Evolutionary conservation across 2,888 invertebrate genomes (phyloP), one percentile per base, ranked within the genome.

Genomic region (Drosophila paracracens): DNA sequence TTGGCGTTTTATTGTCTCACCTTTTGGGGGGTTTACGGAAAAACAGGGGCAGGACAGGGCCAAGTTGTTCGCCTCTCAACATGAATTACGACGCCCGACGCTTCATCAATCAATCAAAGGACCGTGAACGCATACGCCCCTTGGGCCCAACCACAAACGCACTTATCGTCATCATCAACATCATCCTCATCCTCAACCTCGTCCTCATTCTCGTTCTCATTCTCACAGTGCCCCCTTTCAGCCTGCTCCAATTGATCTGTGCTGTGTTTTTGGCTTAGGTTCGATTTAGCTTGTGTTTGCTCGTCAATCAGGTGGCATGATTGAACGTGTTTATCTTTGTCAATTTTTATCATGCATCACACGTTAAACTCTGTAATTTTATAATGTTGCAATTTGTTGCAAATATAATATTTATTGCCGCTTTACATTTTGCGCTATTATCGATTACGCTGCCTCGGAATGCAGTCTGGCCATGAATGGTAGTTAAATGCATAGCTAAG

Each of bases 51-150:
- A 33, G 35, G 33, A 66, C 31, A 16, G 46, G 25, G 71, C 79
- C 76, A 81, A 88, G 83, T 87, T 85, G 85, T 88, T 85, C 77
- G 74, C 64, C 83, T 76, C 82, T 82, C 80, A 80, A 82, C 88
- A 82, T 84, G 88, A 86, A 89, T 89, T 89, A 86, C 86, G 78
- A 76, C 76, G 85, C 78, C 69, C 73, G 85, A 80, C 78, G 72
- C 89, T 78, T 84, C 86, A 82, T 89, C 86, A 88, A 86, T 86
- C 86, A 86, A 86, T 86, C 86, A 86, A 76, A 50, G 69, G 61
- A 50, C 51, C 68, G 59, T 64, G 64, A 59, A 73, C 79, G 71
- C 79, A 75, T 76, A 81, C 89, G 83, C 84, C 89, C 76, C 66
- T 76, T 79, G 67, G 86, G 61, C 67, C 65, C 74, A 68, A 74